Evolutionary conservation across 2,888 invertebrate genomes (phyloP).

Genomic region (Poecilobothrus nobilitatus): DNA sequence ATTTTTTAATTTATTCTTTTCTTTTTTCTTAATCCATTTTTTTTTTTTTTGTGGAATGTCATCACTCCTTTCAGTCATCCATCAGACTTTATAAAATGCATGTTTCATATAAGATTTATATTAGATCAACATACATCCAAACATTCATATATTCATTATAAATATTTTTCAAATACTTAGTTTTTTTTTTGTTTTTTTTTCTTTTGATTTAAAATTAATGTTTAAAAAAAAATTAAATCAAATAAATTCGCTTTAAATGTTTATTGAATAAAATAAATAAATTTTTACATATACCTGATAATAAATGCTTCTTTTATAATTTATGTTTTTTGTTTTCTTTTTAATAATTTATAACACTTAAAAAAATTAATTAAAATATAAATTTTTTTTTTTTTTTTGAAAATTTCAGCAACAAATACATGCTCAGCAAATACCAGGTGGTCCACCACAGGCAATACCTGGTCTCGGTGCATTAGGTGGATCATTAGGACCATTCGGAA

Average conservation of each 20-base stretch:
- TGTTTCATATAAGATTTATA: no score
- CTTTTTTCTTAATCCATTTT: no score
- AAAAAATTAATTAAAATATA: neutral
- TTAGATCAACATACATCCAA: no score
- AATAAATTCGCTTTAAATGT: neutral
- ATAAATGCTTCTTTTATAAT: neutral
- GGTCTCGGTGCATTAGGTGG: slow-evolving; percentile 44
- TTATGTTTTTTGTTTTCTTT: neutral
- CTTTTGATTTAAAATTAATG: no score
- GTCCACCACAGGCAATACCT: slow-evolving; percentile 47
- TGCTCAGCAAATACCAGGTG: slow-evolving; percentile 68
- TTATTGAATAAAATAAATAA: no score
- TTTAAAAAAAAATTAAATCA: slow-evolving; percentile 8
- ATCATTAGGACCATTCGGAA: slow-evolving; percentile 43
- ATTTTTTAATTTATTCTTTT: no score
- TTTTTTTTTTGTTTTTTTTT: slow-evolving; percentile 21
- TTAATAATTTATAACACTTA: slow-evolving; percentile 1
- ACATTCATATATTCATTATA: no score
- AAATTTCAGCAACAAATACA: slow-evolving; percentile 76
- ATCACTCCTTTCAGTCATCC: no score
- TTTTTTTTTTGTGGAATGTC: no score
- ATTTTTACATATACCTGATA: no score
- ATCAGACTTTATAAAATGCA: no score
- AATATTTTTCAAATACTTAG: slow-evolving; percentile 21
- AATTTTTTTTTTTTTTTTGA: no score